Percentiles rank a stretch among this genome's conserved stretches.
These are phyloP conservation scores for Lobophora halterata DNA, from an alignment of 2,888 invertebrate genomes.

Conservation along the genomic window DNA sequence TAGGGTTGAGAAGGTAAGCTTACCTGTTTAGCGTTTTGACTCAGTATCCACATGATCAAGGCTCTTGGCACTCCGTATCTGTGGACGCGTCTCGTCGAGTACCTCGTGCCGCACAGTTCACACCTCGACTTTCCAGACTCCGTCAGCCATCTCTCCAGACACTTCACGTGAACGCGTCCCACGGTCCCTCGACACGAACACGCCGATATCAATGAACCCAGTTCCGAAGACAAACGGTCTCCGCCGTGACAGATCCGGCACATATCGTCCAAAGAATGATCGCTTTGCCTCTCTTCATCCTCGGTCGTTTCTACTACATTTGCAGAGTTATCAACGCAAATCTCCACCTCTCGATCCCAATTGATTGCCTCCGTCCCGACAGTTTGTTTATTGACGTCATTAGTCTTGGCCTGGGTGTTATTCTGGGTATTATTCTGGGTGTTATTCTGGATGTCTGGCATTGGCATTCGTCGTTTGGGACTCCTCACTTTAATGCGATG, in stretches of 20 bases:
- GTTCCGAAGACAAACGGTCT: slow-evolving; percentile 49
- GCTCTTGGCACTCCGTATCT: slow-evolving; percentile 80
- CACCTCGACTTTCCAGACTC: slow-evolving; percentile 86
- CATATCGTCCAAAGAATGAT: slow-evolving; percentile 63
- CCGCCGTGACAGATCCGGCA: slow-evolving; percentile 75
- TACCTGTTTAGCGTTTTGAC: slow-evolving; percentile 74
- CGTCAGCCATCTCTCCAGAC: slow-evolving; percentile 88
- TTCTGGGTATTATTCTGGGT: too few relatives aligned
- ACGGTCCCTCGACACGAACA: slow-evolving; percentile 83
- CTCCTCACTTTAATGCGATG: slow-evolving; percentile 67
- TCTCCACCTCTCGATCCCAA: slow-evolving; percentile 44
- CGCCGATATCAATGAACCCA: slow-evolving; percentile 64
- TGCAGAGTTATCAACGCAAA: slow-evolving; percentile 28
- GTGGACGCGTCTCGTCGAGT: slow-evolving; percentile 83
- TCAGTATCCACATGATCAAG: slow-evolving; percentile 81
- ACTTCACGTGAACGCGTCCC: slow-evolving; percentile 86
- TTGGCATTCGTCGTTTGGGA: slow-evolving; percentile 49
- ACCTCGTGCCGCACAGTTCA: slow-evolving; percentile 86
- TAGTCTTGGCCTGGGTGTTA: slow-evolving; percentile 22
- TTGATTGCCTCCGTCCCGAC: slow-evolving; percentile 44
- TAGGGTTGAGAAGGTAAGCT: too few relatives aligned
- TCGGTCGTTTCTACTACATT: slow-evolving; percentile 31
- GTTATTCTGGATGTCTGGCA: slow-evolving; percentile 33
- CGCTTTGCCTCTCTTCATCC: slow-evolving; percentile 48
- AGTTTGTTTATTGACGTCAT: slow-evolving; percentile 30